Percentiles rank a stretch among this genome's conserved stretches.
phyloP scores from a whole-genome alignment of 2,797 vertebrate genomes.

The Spondyliosoma cantharus region DNA sequence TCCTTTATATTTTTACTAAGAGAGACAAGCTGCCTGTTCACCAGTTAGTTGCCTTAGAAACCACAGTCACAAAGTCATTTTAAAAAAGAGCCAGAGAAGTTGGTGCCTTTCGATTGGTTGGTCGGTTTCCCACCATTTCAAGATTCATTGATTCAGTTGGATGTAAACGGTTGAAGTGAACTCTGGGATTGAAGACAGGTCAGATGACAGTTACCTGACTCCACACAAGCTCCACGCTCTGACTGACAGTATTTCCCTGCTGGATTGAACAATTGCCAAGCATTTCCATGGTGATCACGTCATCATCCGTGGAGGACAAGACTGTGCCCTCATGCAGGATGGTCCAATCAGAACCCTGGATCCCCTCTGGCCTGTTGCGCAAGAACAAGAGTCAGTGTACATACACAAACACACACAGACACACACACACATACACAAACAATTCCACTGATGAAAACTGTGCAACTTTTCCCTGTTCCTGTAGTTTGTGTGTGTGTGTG shows the following conservation, averaged over 20 bases:
- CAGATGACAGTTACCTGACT: constrained; percentile 63
- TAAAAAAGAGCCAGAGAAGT: constrained; percentile 75
- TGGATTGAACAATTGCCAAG: constrained; percentile 78
- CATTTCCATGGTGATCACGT: constrained; percentile 90
- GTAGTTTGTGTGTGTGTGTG: constrained; percentile 30
- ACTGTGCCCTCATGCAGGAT: constrained; percentile 86
- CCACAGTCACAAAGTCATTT: constrained; percentile 78
- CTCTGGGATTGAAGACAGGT: constrained; percentile 75
- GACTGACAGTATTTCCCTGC: constrained; percentile 79
- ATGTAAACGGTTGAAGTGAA: constrained; percentile 75
- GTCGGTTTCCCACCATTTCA: constrained; percentile 81
- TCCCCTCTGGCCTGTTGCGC: constrained; percentile 85
- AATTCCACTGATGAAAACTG: not conserved
- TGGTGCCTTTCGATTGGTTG: constrained; percentile 86
- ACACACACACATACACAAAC: constrained; percentile 27
- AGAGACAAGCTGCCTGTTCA: constrained; percentile 85
- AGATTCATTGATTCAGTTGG: constrained; percentile 77
- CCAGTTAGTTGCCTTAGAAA: constrained; percentile 88
- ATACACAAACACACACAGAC: constrained; percentile 39
- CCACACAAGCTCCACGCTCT: constrained; percentile 39
- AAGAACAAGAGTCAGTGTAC: constrained; percentile 89
- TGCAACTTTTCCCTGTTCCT: not conserved
- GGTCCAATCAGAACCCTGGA: constrained; percentile 89
- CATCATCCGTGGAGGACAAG: constrained; percentile 88
- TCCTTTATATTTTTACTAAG: constrained; percentile 85